Conservation (phyloP, 2,888 invertebrate genomes). For the Cryptus viduatorius region DNA sequence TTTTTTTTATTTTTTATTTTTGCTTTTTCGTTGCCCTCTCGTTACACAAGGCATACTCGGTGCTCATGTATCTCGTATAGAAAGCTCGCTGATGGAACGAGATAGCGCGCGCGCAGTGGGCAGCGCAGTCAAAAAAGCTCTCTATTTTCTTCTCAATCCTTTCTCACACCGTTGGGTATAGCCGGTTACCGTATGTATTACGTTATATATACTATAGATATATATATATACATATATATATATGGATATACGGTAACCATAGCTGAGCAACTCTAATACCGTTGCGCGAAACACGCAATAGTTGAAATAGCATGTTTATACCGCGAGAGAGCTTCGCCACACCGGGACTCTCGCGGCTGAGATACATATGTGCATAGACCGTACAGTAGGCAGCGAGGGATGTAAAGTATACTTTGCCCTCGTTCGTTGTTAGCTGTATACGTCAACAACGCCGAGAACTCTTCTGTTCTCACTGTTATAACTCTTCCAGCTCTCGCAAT, state of each 20-base stretch:
- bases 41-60: slow-evolving; percentile 19
- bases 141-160: slow-evolving; percentile 24
- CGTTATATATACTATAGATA: background rate
- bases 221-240: background rate
- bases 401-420: slow-evolving; percentile 41
- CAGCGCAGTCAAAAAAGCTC: slow-evolving; percentile 23
- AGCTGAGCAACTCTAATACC: slow-evolving; percentile 8
- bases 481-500: slow-evolving; percentile 24
- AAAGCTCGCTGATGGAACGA: slow-evolving; percentile 17
- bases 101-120: slow-evolving; percentile 5
- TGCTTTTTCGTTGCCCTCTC: slow-evolving; percentile 20
- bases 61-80: background rate
- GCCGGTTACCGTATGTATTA: slow-evolving; percentile 6
- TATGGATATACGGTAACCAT: slow-evolving; percentile 5
- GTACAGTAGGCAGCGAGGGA: slow-evolving; percentile 14
- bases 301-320: slow-evolving; percentile 43
- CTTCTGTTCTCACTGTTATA: slow-evolving; percentile 34
- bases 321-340: slow-evolving; percentile 20
- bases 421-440: slow-evolving; percentile 26
- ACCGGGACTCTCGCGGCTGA: slow-evolving; percentile 10
- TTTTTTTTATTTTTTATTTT: slow-evolving; percentile 7
- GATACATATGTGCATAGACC: slow-evolving; percentile 20
- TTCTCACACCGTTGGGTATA: background rate
- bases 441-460: slow-evolving; percentile 21
- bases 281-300: slow-evolving; percentile 42